A percentile compares a stretch with the other conserved stretches of the same genome.
These are phyloP conservation scores for Drosophila auraria DNA, from an alignment of 1,140 invertebrate genomes.

Conservation along the genomic window DNA sequence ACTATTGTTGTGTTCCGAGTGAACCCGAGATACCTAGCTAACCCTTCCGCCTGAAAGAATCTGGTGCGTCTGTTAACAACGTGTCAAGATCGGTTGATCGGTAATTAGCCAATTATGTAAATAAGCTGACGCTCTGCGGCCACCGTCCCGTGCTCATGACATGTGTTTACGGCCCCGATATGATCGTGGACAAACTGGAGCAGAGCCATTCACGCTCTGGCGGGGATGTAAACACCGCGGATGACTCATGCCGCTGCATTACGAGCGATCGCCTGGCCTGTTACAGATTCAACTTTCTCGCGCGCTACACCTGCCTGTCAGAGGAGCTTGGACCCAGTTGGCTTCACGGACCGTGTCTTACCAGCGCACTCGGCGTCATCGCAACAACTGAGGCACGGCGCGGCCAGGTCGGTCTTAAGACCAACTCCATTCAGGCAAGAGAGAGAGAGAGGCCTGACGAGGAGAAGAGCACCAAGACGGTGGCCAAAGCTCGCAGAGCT, in stretches of 20 bases:
- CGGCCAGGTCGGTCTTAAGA: slow-evolving; percentile 17
- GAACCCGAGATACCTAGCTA: slow-evolving; percentile 6
- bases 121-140: slow-evolving; percentile 8
- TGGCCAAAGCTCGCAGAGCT: slow-evolving; percentile 17
- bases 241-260: slow-evolving; percentile 27
- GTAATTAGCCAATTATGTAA: slow-evolving; percentile 39
- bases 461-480: slow-evolving; percentile 16
- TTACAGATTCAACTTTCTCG: slow-evolving; percentile 53
- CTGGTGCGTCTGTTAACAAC: slow-evolving; percentile 23
- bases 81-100: slow-evolving; percentile 19
- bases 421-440: slow-evolving; percentile 16
- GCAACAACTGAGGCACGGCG: slow-evolving; percentile 29
- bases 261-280: slow-evolving; percentile 9
- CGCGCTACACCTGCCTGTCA: slow-evolving; percentile 33
- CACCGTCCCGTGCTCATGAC: slow-evolving; percentile 1
- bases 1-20: slow-evolving; percentile 9
- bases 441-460: slow-evolving; percentile 13
- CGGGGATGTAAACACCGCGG: slow-evolving; percentile 27
- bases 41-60: slow-evolving; percentile 6
- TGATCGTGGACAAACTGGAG: slow-evolving; percentile 25
- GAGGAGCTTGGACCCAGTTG: neutral
- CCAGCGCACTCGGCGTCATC: slow-evolving; percentile 42
- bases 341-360: slow-evolving; percentile 16
- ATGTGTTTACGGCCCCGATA: slow-evolving; percentile 9
- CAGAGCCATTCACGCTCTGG: slow-evolving; percentile 13